phyloP scores from a whole-genome alignment of 2,113 vertebrate species.

The Propithecus coquereli region DNA sequence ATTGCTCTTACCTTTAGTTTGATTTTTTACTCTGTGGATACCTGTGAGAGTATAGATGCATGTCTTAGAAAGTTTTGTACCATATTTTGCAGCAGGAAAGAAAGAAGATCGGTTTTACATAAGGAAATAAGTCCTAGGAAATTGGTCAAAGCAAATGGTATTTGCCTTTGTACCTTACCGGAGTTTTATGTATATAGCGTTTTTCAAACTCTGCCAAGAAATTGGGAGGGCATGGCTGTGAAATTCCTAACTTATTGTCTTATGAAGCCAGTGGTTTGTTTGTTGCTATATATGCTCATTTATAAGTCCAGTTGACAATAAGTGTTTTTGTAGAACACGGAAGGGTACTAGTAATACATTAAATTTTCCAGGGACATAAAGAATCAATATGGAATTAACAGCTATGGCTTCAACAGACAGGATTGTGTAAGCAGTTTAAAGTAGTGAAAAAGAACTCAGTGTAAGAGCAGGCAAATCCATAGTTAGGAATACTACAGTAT shows the following conservation, averaged over 20 bases:
- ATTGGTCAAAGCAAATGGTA: neutral
- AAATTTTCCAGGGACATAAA: neutral
- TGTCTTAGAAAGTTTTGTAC: slow-evolving; percentile 8
- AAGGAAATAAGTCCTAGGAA: neutral
- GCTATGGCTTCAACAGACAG: neutral
- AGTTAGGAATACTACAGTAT: neutral
- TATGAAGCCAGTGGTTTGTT: neutral
- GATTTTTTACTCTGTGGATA: neutral
- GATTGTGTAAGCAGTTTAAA: neutral
- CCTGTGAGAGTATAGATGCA: neutral
- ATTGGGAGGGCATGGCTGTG: neutral
- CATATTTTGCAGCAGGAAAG: slow-evolving; percentile 28
- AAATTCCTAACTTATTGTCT: slow-evolving; percentile 30
- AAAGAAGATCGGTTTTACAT: neutral
- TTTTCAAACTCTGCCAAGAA: slow-evolving; percentile 27
- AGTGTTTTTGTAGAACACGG: neutral
- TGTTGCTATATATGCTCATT: slow-evolving; percentile 3
- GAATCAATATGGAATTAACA: slow-evolving; percentile 1
- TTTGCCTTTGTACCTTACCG: slow-evolving; percentile 28
- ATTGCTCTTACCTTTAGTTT: neutral
- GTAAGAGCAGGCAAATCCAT: slow-evolving; percentile 11
- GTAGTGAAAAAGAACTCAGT: neutral
- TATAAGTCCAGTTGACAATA: neutral
- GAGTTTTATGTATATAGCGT: neutral
- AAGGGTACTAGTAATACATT: neutral